A percentile compares a stretch with the other conserved stretches of the same genome.
Evolutionary conservation across 2,888 invertebrate genomes (phyloP).

Genomic region (Nymphalis polychloros): DNA sequence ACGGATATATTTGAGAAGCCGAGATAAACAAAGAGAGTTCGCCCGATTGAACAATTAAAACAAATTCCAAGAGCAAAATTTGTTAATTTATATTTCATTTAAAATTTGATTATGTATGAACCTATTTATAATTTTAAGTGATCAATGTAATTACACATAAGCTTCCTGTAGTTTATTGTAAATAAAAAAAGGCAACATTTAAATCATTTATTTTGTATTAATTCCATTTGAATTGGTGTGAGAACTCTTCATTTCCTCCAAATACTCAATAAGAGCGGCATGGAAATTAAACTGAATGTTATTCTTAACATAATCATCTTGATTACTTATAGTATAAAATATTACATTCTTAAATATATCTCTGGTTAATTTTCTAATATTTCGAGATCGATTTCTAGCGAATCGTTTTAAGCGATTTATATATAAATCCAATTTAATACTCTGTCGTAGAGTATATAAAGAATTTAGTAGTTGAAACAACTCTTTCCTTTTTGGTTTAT

Average conservation of each 20-base stretch:
- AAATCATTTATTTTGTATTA: too few relatives aligned
- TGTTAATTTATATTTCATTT: too few relatives aligned
- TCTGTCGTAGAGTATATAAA: constrained; percentile 48
- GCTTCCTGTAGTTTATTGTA: too few relatives aligned
- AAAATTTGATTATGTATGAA: too few relatives aligned
- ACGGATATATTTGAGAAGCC: not conserved
- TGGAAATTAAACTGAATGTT: constrained; percentile 54
- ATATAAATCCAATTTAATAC: constrained; percentile 57
- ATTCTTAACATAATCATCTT: constrained; percentile 42
- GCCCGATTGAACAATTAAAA: not conserved
- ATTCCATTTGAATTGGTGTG: too few relatives aligned
- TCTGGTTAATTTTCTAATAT: constrained; percentile 51
- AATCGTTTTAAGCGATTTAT: constrained; percentile 54
- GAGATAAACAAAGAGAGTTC: not conserved
- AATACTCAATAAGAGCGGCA: constrained; percentile 54
- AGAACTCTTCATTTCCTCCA: constrained; percentile 37
- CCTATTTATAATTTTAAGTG: too few relatives aligned
- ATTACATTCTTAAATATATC: constrained; percentile 49
- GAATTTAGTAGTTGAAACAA: constrained; percentile 56
- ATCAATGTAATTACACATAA: too few relatives aligned
- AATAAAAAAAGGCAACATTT: too few relatives aligned
- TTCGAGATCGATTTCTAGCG: constrained; percentile 43
- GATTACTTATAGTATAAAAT: constrained; percentile 48
- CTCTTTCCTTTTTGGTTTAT: constrained; percentile 47
- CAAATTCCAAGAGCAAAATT: not conserved